Base-by-base conservation (phyloP, 2,113 vertebrate species). In the Callipepla squamata region DNA sequence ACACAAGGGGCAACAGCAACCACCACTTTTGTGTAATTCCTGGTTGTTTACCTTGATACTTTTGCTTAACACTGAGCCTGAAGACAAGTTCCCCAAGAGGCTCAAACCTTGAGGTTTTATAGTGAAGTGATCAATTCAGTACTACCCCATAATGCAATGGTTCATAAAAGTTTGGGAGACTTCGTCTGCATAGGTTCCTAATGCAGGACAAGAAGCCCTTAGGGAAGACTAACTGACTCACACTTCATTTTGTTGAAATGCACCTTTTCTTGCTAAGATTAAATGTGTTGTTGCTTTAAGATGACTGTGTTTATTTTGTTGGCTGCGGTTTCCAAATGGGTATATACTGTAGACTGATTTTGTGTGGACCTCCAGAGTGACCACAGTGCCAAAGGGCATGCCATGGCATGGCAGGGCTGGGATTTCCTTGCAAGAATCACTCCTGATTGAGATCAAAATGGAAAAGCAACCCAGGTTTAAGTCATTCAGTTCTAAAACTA, bases 371-470 rank as follows among this genome's bases (percentile, higher is more conserved):
- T 86, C 18, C 26, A 25, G 17, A 25, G 51, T 69, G 38, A 74
- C 13, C 34, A 28, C 2, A 2, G 2, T 32, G 34, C 32, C 15
- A 51, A 45, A 51, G 1, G 2, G 6, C 13, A 20, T 65, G 50
- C 34, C 14, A 6, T 28, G 34, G 23, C 70, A 58, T 3, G 4
- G 22, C 42, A 59, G 23, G 20, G 48, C 13, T 50, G 17, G 63
- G 36, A 77, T 47, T 40, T 44, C 4, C 28, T 30, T 21, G 40
- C 30, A 8, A 28, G 42, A 55, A 45, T 57, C 47, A 26, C 3
- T 2, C 4, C 28, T 9, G 2, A 45, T 23, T 16, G 0, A 3
- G 16, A 11, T 61, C 9, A 26, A 59, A 55, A 9, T 20, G 19
- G 44, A 76, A 77, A 91, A 83, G 21, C 16, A 84, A 17, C 32